Evolutionary conservation across 2,888 invertebrate species (phyloP).

Genomic region (Timandra comae): DNA sequence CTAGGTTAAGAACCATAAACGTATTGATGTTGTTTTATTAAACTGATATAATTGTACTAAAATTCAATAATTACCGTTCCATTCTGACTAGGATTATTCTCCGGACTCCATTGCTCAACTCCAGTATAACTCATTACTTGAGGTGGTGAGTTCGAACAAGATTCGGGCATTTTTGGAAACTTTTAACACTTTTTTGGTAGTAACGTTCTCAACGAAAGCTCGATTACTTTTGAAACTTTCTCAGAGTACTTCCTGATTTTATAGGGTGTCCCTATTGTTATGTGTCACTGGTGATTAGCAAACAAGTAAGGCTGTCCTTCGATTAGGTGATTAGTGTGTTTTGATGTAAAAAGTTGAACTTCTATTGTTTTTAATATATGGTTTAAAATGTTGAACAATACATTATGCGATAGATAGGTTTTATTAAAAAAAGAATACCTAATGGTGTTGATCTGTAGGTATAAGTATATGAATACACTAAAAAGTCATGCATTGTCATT

Average conservation of each 20-base stretch:
- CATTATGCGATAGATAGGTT: no score
- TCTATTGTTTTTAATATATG: no score
- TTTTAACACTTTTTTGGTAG: conserved; percentile 1
- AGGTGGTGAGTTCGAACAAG: conserved; percentile 16
- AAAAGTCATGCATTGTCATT: no score
- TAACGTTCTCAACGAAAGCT: conserved; percentile 34
- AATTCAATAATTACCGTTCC: conserved; percentile 28
- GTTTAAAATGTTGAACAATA: no score
- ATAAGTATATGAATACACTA: no score
- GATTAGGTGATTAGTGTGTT: conserved; percentile 27
- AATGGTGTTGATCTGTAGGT: no score
- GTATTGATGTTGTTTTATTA: no score
- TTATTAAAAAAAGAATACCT: no score
- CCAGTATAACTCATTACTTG: conserved; percentile 16
- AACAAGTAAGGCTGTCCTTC: conserved; percentile 24
- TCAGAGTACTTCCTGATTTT: conserved; percentile 33
- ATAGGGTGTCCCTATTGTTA: conserved; percentile 33
- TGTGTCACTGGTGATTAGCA: conserved; percentile 30
- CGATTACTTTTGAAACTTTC: conserved; percentile 30
- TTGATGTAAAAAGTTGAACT: no score
- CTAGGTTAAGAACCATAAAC: no score
- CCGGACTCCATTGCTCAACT: conserved; percentile 30
- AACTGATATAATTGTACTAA: no score
- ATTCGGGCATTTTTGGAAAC: conserved; percentile 21
- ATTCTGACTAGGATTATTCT: conserved; percentile 17